Base-by-base conservation (phyloP, 2,797 vertebrate species). In the Trematomus bernacchii region DNA sequence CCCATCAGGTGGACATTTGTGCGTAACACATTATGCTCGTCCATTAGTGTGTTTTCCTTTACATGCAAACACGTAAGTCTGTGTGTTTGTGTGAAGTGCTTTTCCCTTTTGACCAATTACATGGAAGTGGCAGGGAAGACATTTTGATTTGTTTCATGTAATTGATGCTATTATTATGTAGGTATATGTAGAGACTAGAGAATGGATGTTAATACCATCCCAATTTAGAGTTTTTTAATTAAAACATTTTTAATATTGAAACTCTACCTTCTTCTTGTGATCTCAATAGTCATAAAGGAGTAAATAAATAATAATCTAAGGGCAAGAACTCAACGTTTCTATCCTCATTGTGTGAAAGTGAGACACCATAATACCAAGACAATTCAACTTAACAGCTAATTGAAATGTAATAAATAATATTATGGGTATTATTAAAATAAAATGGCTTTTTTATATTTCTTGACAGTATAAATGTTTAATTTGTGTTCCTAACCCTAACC, bases 1-100 rank as follows among this genome's bases (percentile, higher is more conserved):
- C 76, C 81, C 78, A 13, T 66, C 53, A 79, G 54, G 73, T 77
- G 55, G 52, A 69, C 66, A 15, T 77, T 73, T 75, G 43, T 47
- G 16, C 69, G 73, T 51, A 21, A 21, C 53, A 52, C 65, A 52
- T 59, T 50, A 37, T 50, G 40, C n/a, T 14, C 67, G 15, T 53
- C 37, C 4, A 12, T 71, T 12, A n/a, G 33, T 44, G 30, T 16
- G 14, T 52, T 67, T 43, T 16, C 21, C 10, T 54, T 43, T 55
- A 30, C 3, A 16, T 53, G 33, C 3, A 52, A 63, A 50, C 61
- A 27, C 27, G 5, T 27, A 27, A 27, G 10, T 67, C 21, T 72
- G 42, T 66, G 55, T 74, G 21, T 73, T 40, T 63, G 33, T 66
- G 43, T 33, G 27, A 6, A 10, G 11, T 21, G 47, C 4, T 48